These are phyloP conservation scores for Phrynocephalus guinanensis DNA, from an alignment of 2,797 vertebrate genomes.

Conservation along the genomic window DNA sequence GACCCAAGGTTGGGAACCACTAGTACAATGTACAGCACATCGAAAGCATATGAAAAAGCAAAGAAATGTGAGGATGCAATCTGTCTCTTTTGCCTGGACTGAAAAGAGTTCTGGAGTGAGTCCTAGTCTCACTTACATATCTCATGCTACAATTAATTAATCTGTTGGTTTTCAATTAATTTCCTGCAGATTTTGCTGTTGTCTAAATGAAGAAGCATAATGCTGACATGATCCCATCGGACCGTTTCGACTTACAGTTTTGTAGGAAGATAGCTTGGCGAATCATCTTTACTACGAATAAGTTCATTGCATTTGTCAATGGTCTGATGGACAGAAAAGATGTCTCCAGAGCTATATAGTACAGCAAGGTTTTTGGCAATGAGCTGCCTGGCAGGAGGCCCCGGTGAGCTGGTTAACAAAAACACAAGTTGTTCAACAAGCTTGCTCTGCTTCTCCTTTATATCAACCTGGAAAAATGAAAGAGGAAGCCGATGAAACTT, in stretches of 20 bases:
- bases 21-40: not conserved
- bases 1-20: too few relatives aligned
- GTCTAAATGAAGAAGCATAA: conserved; percentile 3
- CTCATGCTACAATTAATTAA: not conserved
- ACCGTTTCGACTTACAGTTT: conserved; percentile 86
- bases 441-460: conserved; percentile 88
- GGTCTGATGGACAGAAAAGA: conserved; percentile 84
- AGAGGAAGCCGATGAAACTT: conserved; percentile 36
- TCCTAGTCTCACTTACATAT: not conserved
- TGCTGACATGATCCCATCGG: not conserved
- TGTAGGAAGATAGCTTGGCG: conserved; percentile 91
- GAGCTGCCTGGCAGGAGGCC: conserved; percentile 89
- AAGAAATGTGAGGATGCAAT: not conserved
- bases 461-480: conserved; percentile 78
- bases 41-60: not conserved
- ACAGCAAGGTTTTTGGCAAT: conserved; percentile 88
- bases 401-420: conserved; percentile 88
- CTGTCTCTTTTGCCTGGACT: not conserved
- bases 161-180: not conserved
- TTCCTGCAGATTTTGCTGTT: not conserved
- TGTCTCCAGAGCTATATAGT: conserved; percentile 88
- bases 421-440: conserved; percentile 86
- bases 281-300: conserved; percentile 94
- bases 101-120: not conserved
- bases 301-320: conserved; percentile 93